Conservation (phyloP, 2,113 vertebrate genomes). For the Lasiurus cinereus region DNA sequence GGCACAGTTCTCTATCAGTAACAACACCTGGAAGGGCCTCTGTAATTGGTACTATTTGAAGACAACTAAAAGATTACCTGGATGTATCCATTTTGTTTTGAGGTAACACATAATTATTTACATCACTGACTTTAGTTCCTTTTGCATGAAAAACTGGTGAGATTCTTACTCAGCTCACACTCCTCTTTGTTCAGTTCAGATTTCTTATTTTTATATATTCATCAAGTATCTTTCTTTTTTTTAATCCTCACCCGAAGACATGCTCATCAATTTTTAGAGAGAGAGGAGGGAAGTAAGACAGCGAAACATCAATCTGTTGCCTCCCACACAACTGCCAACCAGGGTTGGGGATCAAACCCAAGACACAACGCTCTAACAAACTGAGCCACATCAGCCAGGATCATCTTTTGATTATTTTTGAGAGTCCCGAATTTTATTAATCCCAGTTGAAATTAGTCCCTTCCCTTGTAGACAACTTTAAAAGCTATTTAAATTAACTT, state of each 20-base stretch:
- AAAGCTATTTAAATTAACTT: constrained; percentile 26
- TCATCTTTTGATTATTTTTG: background rate
- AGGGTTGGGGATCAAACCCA: background rate
- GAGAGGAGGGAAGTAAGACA: background rate
- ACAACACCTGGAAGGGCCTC: background rate
- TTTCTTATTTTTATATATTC: background rate
- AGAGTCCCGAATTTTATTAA: background rate
- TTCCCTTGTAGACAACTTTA: constrained; percentile 1
- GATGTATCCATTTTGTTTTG: background rate
- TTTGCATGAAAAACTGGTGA: background rate
- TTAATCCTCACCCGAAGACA: background rate
- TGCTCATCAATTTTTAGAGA: background rate
- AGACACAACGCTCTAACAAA: background rate
- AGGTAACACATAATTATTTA: background rate
- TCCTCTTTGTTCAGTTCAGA: background rate
- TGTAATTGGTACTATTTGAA: background rate
- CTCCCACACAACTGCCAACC: background rate
- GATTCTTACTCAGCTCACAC: background rate
- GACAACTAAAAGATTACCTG: background rate
- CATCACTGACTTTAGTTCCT: background rate
- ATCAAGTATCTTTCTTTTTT: background rate
- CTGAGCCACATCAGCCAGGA: background rate
- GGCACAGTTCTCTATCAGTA: background rate
- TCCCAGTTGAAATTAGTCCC: background rate
- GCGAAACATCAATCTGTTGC: background rate